These are phyloP conservation scores for Eilema griseolum DNA, from an alignment of 2,888 invertebrate genomes.

Conservation along the genomic window DNA sequence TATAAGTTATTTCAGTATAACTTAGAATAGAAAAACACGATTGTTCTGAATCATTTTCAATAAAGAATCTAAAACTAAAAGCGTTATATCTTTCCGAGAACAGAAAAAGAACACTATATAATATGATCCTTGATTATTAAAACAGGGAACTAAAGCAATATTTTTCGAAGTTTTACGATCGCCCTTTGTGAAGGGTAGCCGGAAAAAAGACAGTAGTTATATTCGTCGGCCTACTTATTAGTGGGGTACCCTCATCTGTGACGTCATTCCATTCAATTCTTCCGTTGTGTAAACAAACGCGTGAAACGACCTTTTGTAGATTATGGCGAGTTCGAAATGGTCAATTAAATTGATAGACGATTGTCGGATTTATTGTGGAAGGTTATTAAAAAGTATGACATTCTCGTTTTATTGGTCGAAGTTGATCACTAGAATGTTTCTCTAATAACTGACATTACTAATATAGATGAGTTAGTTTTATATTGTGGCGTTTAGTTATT, in stretches of 20 bases:
- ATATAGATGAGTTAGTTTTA: background rate
- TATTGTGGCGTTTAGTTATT: background rate
- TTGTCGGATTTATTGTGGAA: background rate
- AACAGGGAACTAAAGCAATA: constrained; percentile 32
- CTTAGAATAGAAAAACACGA: background rate
- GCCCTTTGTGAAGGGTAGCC: constrained; percentile 38
- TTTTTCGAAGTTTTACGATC: constrained; percentile 39
- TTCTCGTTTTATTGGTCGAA: background rate
- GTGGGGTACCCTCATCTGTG: constrained; percentile 61
- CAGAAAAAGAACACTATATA: background rate
- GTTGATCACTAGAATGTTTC: background rate
- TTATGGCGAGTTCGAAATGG: background rate
- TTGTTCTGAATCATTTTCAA: background rate
- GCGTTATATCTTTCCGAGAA: background rate
- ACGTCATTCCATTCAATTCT: constrained; percentile 67
- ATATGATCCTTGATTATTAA: constrained; percentile 25
- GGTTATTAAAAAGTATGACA: background rate
- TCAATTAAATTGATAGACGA: background rate
- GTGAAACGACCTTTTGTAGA: background rate
- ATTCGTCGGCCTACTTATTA: constrained; percentile 58
- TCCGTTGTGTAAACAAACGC: constrained; percentile 40
- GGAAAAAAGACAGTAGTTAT: constrained; percentile 57
- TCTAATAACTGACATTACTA: background rate
- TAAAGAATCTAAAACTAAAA: background rate
- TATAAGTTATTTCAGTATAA: background rate